Base-by-base conservation (phyloP, 2,888 invertebrate genomes). In the Tachina grossa region DNA sequence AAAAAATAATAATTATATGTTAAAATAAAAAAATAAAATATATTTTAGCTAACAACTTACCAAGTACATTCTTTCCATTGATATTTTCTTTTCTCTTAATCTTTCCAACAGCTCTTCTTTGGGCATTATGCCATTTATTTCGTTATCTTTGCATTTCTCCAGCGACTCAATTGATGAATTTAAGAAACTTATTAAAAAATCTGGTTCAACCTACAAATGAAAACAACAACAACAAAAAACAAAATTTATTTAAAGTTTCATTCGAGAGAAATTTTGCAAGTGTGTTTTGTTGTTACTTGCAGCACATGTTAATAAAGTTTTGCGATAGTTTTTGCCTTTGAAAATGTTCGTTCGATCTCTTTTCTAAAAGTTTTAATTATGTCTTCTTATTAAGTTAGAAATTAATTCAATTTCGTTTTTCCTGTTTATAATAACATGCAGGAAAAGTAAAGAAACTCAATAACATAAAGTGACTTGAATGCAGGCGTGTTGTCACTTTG, bases 121-220 rank as follows among this genome's bases (percentile, higher is more conserved):
- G 49, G 91, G 90, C 89, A 93, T 93, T 53, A 93, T 93, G 41
- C 93, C 93, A 89, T 93, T 93, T 82, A 93, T 92, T 86, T 93
- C 93, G 2, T 87, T 89, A 19, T 93, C 92, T 84, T 90, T 90
- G 16, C 90, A 91, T 92, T 94, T 92, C 89, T 94, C 88, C 94
- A 93, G 89, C 90, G 94, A 90, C 93, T 94, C 88, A 88, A 97
- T 94, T 88, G 96, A 96, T 85, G 95, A 95, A 87, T 95, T 95
- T 49, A 97, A 90, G 90, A 96, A 97, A 86, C 95, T 94, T 61
- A 96, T 93, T 90, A 95, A 94, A 90, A 95, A 96, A 89, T 95
- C 95, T 16, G 96, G 95, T 87, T 95, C 95, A 80, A 95, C 95
- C 95, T 95, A 89, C 90, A 89, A 80, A 63, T 53, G 16, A 71